Evolutionary conservation across 2,888 invertebrate species (phyloP).

Genomic region (Axea sp.): DNA sequence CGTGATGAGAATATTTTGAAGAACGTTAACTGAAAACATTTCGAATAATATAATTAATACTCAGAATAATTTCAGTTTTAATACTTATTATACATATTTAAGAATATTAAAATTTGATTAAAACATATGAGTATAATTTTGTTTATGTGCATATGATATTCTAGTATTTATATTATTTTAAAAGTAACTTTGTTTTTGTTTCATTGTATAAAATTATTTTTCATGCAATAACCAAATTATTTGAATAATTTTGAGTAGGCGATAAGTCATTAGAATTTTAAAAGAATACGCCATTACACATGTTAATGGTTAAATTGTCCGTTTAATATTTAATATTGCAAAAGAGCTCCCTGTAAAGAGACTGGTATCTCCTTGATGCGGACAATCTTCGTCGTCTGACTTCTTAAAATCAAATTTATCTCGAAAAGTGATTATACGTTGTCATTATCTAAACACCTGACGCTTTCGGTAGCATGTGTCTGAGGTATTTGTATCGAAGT

Average conservation of each 20-base stretch:
- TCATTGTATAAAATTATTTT: too few species aligned
- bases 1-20: conserved; percentile 35
- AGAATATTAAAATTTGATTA: too few species aligned
- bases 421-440: conserved; percentile 48
- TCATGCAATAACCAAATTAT: too few species aligned
- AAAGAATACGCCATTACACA: conserved; percentile 11
- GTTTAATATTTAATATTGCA: conserved; percentile 24
- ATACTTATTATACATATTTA: too few species aligned
- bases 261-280: neutral
- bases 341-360: neutral
- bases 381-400: conserved; percentile 26
- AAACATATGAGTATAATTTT: too few species aligned
- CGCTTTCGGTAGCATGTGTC: conserved; percentile 52
- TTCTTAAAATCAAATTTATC: conserved; percentile 32
- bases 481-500: conserved; percentile 54
- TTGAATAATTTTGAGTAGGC: too few species aligned
- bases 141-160: too few species aligned
- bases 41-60: too few species aligned
- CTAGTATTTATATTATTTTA: too few species aligned
- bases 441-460: conserved; percentile 59
- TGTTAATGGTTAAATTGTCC: conserved; percentile 9
- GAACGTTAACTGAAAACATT: conserved; percentile 38
- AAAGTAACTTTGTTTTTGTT: too few species aligned
- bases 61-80: too few species aligned
- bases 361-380: conserved; percentile 4